Evolutionary conservation across 2,797 vertebrate genomes (phyloP), one percentile per base, ranked within the genome.

Genomic region (Galagoides demidoff): DNA sequence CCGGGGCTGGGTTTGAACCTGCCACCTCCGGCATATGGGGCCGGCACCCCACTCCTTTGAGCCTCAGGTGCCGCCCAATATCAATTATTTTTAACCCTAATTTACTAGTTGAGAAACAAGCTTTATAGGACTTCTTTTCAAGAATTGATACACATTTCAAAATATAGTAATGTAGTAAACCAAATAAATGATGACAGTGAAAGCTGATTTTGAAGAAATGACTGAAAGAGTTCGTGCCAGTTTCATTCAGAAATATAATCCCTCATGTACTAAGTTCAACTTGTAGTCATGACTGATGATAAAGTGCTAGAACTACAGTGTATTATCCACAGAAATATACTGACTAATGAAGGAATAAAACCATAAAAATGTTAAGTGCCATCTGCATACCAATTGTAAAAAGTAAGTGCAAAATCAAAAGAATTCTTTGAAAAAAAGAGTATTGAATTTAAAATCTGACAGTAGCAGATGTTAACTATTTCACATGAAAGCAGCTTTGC

Each of bases 401-500:
- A 59, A 96, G 39, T 79, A 83, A 77, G 52, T 45, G 7, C 45
- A 93, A 77, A 90, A 74, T 76, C 73, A 92, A 85, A 84, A 93
- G 57, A 89, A 71, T 64, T 90, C 34, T 92, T 94, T 79, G 11
- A 71, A 93, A 57, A 23, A 79, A 68, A 68, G n/a, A 81, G n/a
- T 71, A 57, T 34, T 71, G 34, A 76, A 22, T 59, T 82, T 55
- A 76, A 96, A 89, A 77, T 43, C 23, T 19, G 70, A 78, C 16
- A 31, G 84, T 93, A 77, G 61, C 86, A 92, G 78, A 37, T 73
- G 13, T 83, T 89, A 68, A 81, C 19, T 37, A 31, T 34, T 95
- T 96, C 52, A 81, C 76, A 77, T 19, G 68, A 85, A 61, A 66
- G 55, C 37, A 52, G 82, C 23, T 73, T 76, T 70, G 29, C 3